These are phyloP conservation scores for Bradypodion ventrale DNA, from an alignment of 2,797 vertebrate species.

Conservation along the genomic window DNA sequence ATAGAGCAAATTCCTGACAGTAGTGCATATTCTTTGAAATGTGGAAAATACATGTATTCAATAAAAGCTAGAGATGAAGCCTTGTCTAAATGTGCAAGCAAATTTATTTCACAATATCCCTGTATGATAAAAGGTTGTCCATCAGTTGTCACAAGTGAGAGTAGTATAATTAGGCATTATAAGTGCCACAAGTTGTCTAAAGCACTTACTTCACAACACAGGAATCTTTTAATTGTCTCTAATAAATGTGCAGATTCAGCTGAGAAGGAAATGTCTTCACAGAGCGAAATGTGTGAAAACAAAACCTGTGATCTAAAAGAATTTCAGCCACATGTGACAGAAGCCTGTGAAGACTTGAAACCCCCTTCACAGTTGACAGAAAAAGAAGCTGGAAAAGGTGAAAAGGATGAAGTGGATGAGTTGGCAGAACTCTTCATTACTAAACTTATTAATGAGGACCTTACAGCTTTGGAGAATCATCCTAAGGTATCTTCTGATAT, in stretches of 20 bases:
- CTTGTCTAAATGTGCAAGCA: conserved; percentile 87
- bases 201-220: conserved; percentile 89
- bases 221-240: conserved; percentile 91
- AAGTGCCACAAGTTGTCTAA: conserved; percentile 94
- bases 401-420: conserved; percentile 82
- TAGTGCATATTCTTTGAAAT: conserved; percentile 78
- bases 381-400: conserved; percentile 72
- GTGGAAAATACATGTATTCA: conserved; percentile 80
- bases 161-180: conserved; percentile 92
- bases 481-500: conserved; percentile 68
- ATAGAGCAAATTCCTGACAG: conserved; percentile 84
- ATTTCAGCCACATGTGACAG: conserved; percentile 45
- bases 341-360: conserved; percentile 67
- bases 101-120: conserved; percentile 88
- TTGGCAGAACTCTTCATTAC: conserved; percentile 82
- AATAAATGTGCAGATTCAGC: conserved; percentile 81
- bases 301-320: conserved; percentile 68
- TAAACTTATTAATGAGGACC: conserved; percentile 82
- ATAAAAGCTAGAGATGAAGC: conserved; percentile 91
- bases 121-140: conserved; percentile 97
- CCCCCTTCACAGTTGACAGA: conserved; percentile 56
- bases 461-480: conserved; percentile 71
- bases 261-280: conserved; percentile 72
- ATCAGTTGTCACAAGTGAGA: conserved; percentile 89
- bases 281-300: conserved; percentile 58